Evolutionary conservation across 2,888 invertebrate species (phyloP), one percentile per base, ranked within the genome.

Genomic region (Cryptocheilus praepositus): DNA sequence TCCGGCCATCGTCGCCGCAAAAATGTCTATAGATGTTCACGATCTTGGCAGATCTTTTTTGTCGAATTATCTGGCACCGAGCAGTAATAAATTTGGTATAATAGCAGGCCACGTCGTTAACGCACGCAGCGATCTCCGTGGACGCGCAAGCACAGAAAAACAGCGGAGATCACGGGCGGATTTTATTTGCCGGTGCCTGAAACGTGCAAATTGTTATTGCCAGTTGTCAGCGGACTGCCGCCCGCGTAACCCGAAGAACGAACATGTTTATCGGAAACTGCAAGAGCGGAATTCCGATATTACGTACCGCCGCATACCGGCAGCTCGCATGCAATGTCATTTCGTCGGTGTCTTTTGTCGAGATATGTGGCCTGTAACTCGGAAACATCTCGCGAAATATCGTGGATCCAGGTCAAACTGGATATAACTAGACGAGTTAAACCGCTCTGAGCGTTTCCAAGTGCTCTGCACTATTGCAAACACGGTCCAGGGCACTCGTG

Each of bases 321-420:
- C 18, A 18, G 49, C 49, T 49, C 49, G 49, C 49, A n/a, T 49
- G 49, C 49, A 49, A 18, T 49, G 49, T 49, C 49, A 43, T 55
- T 62, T 61, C 59, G 51, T 21, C 36, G 46, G n/a, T 61, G 58
- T 52, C 65, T 67, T 69, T 60, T 64, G 59, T 70, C 61, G 19
- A 22, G 18, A 60, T 22, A 44, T 28, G 25, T 43, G 18, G 53
- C 59, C 52, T 52, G 46, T 62, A 61, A 63, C 44, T 19, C 55
- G 49, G 46, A 44, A 45, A 60, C 69, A 53, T 77, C 69, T 77
- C 62, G 62, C 57, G 68, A 67, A 71, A 67, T 71, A 71, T 67
- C 64, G 53, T 15, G 49, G 28, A 68, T 60, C 61, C 61, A 22
- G 73, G 64, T 68, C 64, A 76, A 68, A 68, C 68, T 61, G 62